Conservation (phyloP, 2,888 invertebrate species). For the Meandrusa payeni region DNA sequence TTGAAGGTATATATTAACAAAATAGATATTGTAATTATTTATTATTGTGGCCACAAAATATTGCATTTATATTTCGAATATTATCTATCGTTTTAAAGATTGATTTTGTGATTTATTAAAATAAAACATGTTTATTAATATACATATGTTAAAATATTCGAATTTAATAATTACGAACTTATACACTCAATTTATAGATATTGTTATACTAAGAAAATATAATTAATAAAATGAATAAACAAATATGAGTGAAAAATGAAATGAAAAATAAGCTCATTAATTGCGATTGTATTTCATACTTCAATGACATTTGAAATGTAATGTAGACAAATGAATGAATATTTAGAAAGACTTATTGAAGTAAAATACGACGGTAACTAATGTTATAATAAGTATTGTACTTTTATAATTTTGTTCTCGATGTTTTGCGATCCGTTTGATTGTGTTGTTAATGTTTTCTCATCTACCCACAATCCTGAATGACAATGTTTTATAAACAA, state of each 20-base stretch:
- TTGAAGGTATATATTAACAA: constrained; percentile 42
- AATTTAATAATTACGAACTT: constrained; percentile 82
- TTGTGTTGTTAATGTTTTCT: constrained; percentile 23
- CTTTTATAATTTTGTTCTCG: constrained; percentile 58
- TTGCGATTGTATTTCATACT: constrained; percentile 78
- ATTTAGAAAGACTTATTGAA: constrained; percentile 81
- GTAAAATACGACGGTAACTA: constrained; percentile 77
- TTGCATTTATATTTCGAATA: constrained; percentile 55
- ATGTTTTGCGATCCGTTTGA: constrained; percentile 41
- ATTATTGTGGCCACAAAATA: constrained; percentile 58
- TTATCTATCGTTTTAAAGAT: constrained; percentile 58
- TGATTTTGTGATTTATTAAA: constrained; percentile 70
- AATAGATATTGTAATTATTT: constrained; percentile 58
- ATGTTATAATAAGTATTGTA: constrained; percentile 73
- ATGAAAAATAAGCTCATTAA: constrained; percentile 74
- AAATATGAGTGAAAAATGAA: constrained; percentile 74
- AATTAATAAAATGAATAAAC: constrained; percentile 80
- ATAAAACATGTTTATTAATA: constrained; percentile 81
- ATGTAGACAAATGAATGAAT: constrained; percentile 78
- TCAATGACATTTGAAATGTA: constrained; percentile 77
- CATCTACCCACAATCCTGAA: constrained; percentile 16
- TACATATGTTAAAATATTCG: constrained; percentile 82
- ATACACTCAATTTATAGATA: constrained; percentile 81
- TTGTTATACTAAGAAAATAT: constrained; percentile 81
- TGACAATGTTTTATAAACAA: constrained; percentile 10